phyloP scores from a whole-genome alignment of 2,888 invertebrate species.

The Hydrotaea diabolus region DNA sequence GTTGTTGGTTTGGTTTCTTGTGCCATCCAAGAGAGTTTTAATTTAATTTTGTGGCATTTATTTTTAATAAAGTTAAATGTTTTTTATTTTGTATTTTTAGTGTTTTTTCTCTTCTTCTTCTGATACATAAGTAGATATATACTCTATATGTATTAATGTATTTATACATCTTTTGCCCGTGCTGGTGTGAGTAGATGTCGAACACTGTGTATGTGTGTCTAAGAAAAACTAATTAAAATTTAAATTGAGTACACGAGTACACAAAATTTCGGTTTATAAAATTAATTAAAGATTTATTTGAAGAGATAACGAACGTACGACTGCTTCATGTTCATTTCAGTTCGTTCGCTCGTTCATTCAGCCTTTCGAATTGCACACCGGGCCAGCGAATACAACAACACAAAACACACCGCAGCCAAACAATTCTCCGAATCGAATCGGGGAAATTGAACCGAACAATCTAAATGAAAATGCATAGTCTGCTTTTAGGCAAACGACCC shows the following conservation, averaged over 20 bases:
- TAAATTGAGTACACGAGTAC: constrained; percentile 56
- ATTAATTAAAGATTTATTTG: constrained; percentile 62
- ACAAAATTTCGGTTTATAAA: constrained; percentile 50
- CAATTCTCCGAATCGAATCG: background rate
- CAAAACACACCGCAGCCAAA: no score
- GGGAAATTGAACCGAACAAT: background rate
- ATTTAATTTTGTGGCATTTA: constrained; percentile 65
- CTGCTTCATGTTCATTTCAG: no score
- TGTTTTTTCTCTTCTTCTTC: constrained; percentile 14
- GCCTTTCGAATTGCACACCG: background rate
- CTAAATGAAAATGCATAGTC: constrained; percentile 18
- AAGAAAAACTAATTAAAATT: constrained; percentile 66
- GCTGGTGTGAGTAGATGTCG: constrained; percentile 1
- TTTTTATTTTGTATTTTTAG: constrained; percentile 37
- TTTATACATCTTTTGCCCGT: background rate
- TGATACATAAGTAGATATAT: constrained; percentile 8
- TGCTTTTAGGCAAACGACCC: constrained; percentile 58
- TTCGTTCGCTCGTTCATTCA: background rate
- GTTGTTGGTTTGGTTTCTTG: background rate
- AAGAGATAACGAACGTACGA: constrained; percentile 38
- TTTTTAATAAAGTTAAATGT: constrained; percentile 63
- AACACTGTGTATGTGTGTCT: constrained; percentile 28
- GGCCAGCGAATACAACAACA: background rate
- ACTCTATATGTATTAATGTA: constrained; percentile 13
- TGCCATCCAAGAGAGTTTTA: constrained; percentile 54